Conservation (phyloP, 2,797 vertebrate genomes). For the Ctenosaura bakeri region DNA sequence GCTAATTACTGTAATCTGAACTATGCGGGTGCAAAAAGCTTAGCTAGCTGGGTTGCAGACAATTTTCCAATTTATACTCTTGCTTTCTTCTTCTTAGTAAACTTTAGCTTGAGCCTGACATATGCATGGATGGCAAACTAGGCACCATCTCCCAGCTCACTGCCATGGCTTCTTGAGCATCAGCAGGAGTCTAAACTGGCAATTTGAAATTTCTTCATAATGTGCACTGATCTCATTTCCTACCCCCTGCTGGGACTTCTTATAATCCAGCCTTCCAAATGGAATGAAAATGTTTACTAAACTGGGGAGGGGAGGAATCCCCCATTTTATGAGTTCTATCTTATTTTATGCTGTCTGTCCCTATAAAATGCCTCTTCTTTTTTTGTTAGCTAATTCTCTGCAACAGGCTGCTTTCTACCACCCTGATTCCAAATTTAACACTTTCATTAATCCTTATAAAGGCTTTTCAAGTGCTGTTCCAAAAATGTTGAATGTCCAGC, state of each 20-base stretch:
- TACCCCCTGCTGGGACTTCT: background rate
- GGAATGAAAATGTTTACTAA: constrained; percentile 30
- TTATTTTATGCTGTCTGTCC: background rate
- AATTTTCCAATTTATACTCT: constrained; percentile 44
- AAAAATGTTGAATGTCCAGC: background rate
- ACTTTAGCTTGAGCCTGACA: constrained; percentile 13
- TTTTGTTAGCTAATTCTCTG: background rate
- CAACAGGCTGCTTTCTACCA: background rate
- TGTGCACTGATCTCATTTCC: background rate
- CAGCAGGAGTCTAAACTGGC: constrained; percentile 12
- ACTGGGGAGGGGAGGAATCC: background rate
- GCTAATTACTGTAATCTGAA: constrained; percentile 40
- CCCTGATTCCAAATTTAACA: background rate
- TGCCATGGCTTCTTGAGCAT: background rate
- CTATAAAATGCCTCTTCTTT: background rate
- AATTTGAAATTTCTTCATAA: background rate
- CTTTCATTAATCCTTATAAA: background rate
- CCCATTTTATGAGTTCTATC: background rate
- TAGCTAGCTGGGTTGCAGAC: constrained; percentile 34
- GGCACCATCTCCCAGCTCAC: background rate
- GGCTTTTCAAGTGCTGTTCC: background rate
- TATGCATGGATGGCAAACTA: background rate
- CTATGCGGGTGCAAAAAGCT: constrained; percentile 22
- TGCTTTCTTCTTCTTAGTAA: constrained; percentile 15
- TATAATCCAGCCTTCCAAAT: constrained; percentile 26